Percentiles rank a stretch among this genome's conserved stretches.
Conservation (phyloP, 2,888 invertebrate genomes). For the Agrypnus murinus region DNA sequence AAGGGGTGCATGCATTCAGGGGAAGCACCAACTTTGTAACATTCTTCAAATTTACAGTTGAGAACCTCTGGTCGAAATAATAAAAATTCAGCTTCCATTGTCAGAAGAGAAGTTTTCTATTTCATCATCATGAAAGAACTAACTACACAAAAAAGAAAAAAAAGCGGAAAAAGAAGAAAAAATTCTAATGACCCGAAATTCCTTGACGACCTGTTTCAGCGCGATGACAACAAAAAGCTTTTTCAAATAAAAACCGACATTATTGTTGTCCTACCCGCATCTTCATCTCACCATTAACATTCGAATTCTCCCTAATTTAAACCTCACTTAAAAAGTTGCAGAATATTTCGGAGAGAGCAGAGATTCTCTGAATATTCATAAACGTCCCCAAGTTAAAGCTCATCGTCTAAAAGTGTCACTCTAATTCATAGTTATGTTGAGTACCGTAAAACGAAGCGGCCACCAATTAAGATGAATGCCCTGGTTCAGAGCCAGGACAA, state of each 20-base stretch:
- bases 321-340: conserved; percentile 22
- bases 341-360: conserved; percentile 20
- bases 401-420: conserved; percentile 29
- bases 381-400: conserved; percentile 25
- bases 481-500: not conserved
- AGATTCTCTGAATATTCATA: conserved; percentile 30
- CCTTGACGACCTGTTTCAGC: conserved; percentile 8
- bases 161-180: too few relatives aligned
- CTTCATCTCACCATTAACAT: conserved; percentile 18
- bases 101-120: not conserved
- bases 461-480: conserved; percentile 29
- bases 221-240: conserved; percentile 29
- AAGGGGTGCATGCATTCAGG: not conserved
- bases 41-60: not conserved
- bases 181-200: conserved; percentile 19
- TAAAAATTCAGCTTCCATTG: conserved; percentile 1
- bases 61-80: not conserved
- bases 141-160: not conserved
- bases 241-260: conserved; percentile 18
- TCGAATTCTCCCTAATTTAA: conserved; percentile 12
- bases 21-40: too few relatives aligned
- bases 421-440: conserved; percentile 28
- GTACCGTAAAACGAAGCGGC: conserved; percentile 18
- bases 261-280: conserved; percentile 13
- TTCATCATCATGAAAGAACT: not conserved